phyloP scores from a whole-genome alignment of 1,140 invertebrate genomes.

The Drosophila lacertosa region DNA sequence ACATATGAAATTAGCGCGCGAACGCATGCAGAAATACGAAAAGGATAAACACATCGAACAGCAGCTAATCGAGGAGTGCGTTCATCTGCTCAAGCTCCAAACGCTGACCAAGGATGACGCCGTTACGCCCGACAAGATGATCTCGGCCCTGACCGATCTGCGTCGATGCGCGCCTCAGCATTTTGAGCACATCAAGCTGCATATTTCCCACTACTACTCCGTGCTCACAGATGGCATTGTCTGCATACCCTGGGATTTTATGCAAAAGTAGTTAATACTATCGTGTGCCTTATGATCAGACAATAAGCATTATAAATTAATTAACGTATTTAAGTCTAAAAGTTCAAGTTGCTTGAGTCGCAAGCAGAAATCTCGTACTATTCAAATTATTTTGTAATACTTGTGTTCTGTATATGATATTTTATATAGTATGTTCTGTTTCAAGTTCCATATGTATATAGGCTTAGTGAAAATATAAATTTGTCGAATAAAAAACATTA shows the following conservation, averaged over 20 bases:
- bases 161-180: conserved; percentile 85
- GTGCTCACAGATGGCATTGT: conserved; percentile 95
- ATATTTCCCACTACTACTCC: conserved; percentile 95
- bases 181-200: conserved; percentile 87
- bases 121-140: conserved; percentile 95
- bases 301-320: conserved; percentile 34
- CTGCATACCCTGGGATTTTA: conserved; percentile 97
- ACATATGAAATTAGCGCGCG: conserved; percentile 89
- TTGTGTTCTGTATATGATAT: too few relatives aligned
- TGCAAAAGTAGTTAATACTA: conserved; percentile 50
- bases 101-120: conserved; percentile 94
- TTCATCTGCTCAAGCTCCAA: conserved; percentile 88
- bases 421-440: too few relatives aligned
- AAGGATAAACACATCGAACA: conserved; percentile 92
- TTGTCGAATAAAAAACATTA: neutral
- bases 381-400: too few relatives aligned
- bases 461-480: too few relatives aligned
- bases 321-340: neutral
- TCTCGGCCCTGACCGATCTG: conserved; percentile 90
- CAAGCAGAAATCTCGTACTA: too few relatives aligned
- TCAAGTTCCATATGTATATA: too few relatives aligned
- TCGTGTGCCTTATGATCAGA: conserved; percentile 59
- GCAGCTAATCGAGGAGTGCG: conserved; percentile 88
- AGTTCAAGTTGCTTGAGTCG: neutral
- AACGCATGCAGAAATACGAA: conserved; percentile 89